Conservation (phyloP, 1,140 invertebrate genomes). For the Aphis craccivora region DNA sequence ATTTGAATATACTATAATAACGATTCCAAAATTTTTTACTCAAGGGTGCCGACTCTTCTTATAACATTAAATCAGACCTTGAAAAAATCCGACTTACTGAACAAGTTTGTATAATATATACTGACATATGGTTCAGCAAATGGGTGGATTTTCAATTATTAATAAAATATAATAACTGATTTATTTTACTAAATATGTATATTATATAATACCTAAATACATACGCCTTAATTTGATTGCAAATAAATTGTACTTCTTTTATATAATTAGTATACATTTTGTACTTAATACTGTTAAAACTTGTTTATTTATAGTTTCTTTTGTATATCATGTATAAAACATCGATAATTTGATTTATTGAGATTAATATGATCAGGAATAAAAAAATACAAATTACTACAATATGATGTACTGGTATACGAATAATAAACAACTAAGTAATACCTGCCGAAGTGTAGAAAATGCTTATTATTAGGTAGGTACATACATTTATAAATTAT, state of each 20-base stretch:
- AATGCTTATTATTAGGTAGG: no score
- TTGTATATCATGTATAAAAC: neutral
- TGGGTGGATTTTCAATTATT: neutral
- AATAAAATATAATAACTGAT: neutral
- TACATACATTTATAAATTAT: no score
- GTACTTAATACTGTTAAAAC: neutral
- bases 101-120: neutral
- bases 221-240: neutral
- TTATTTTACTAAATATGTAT: neutral
- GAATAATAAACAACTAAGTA: no score
- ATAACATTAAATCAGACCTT: neutral
- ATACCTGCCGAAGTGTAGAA: no score
- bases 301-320: neutral
- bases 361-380: neutral
- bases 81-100: neutral
- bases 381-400: neutral
- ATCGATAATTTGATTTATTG: neutral
- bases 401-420: no score
- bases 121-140: neutral
- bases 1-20: neutral
- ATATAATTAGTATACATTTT: neutral
- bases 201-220: no score
- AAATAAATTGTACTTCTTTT: neutral
- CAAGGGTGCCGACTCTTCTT: neutral
- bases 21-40: neutral